Percentiles rank a stretch among this genome's conserved stretches.
These are phyloP conservation scores for Drosophila paramelanica DNA, from an alignment of 2,888 invertebrate genomes.

Conservation along the genomic window DNA sequence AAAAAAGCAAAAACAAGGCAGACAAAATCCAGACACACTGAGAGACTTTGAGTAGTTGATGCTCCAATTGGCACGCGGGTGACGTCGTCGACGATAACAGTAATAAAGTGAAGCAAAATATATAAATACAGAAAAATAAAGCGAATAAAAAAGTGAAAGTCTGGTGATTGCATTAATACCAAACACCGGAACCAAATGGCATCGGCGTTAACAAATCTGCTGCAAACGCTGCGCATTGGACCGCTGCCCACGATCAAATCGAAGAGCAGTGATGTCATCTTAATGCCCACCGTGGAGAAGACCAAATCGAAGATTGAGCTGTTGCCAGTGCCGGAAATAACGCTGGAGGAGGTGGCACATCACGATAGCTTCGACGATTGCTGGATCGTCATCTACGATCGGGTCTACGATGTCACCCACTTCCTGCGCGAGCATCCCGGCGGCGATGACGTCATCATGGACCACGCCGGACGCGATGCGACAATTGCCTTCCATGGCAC, in stretches of 20 bases:
- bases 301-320: slow-evolving; percentile 29
- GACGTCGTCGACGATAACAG: slow-evolving; percentile 42
- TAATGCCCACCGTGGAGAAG: slow-evolving; percentile 46
- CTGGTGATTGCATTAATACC: slow-evolving; percentile 9
- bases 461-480: slow-evolving; percentile 94
- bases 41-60: slow-evolving; percentile 21
- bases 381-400: slow-evolving; percentile 95
- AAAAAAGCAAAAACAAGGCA: not conserved
- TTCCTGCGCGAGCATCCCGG: slow-evolving; percentile 93
- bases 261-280: slow-evolving; percentile 29
- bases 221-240: slow-evolving; percentile 75
- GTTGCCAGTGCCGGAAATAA: slow-evolving; percentile 85
- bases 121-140: not conserved
- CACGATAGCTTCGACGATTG: slow-evolving; percentile 91
- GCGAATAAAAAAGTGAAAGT: slow-evolving; percentile 63
- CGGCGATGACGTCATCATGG: slow-evolving; percentile 92
- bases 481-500: slow-evolving; percentile 92
- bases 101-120: not conserved
- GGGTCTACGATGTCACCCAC: slow-evolving; percentile 92
- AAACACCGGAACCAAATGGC: slow-evolving; percentile 60
- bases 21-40: not conserved
- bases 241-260: slow-evolving; percentile 46
- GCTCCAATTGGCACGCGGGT: slow-evolving; percentile 42
- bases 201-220: slow-evolving; percentile 72
- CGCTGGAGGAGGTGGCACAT: slow-evolving; percentile 90